Percentiles rank a stretch among this genome's conserved stretches.
Evolutionary conservation across 2,113 vertebrate genomes (phyloP).

Genomic region (Cariama cristata): DNA sequence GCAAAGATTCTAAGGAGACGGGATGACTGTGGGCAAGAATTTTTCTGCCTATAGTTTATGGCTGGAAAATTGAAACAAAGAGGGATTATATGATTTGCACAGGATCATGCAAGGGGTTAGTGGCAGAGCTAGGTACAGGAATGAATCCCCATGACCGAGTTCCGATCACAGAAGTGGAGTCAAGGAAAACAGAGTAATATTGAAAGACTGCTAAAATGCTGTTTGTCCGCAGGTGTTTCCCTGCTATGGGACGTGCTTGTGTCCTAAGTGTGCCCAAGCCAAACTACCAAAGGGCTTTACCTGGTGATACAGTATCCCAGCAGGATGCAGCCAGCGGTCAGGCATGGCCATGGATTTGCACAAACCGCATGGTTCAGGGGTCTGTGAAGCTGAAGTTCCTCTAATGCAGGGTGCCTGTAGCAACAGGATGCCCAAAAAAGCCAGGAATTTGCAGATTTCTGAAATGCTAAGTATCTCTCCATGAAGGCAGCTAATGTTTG

Average conservation of each 20-base stretch:
- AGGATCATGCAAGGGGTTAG: not conserved
- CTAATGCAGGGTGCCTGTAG: not conserved
- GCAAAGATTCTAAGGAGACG: not conserved
- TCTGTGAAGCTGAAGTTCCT: not conserved
- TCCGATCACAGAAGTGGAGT: not conserved
- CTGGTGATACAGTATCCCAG: not conserved
- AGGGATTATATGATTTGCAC: not conserved
- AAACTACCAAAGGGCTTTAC: not conserved
- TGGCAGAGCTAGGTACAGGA: not conserved
- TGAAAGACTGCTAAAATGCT: not conserved
- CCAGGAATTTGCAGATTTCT: not conserved
- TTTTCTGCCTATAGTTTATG: not conserved
- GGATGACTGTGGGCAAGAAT: not conserved
- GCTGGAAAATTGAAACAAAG: not conserved
- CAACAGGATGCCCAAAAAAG: not conserved
- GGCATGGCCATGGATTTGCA: not conserved
- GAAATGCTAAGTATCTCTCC: not conserved
- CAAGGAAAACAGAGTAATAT: not conserved
- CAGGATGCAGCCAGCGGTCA: not conserved
- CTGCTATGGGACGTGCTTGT: rapidly evolving
- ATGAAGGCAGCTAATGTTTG: not conserved
- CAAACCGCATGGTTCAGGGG: not conserved
- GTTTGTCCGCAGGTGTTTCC: not conserved
- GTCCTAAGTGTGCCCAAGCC: not conserved
- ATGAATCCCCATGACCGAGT: not conserved